phyloP scores from a whole-genome alignment of 2,113 vertebrate genomes.

The Takifugu flavidus region DNA sequence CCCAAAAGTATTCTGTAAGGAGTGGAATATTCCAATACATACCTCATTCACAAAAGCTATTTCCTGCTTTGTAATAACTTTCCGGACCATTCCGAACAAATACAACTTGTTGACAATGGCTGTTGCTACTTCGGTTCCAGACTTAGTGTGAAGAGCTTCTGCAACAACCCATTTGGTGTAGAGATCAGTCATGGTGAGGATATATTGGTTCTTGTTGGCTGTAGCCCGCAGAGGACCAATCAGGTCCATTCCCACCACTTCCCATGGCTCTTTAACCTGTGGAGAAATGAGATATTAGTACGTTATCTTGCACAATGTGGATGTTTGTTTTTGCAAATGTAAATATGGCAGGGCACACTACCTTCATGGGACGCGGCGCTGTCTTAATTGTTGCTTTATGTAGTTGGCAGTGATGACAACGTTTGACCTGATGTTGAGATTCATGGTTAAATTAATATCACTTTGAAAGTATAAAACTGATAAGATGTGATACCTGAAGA shows the following conservation, averaged over 20 bases:
- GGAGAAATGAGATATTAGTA: neutral
- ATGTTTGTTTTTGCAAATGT: neutral
- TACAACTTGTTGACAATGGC: neutral
- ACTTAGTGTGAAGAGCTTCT: neutral
- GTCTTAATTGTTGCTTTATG: neutral
- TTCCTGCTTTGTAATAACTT: neutral
- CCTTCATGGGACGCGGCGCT: neutral
- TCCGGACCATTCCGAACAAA: constrained; percentile 3
- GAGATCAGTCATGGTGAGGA: neutral
- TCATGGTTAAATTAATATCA: neutral
- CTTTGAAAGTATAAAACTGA: neutral
- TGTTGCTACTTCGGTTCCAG: neutral
- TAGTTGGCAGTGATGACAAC: neutral
- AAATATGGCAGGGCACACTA: neutral
- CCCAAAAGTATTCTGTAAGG: neutral
- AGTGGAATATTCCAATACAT: neutral
- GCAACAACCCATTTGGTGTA: constrained; percentile 1
- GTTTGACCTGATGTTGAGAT: neutral
- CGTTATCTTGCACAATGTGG: neutral
- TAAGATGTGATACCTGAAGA: neutral
- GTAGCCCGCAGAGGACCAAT: neutral
- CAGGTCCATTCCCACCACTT: neutral
- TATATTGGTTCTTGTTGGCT: neutral
- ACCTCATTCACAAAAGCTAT: neutral
- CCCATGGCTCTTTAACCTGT: neutral